Evolutionary conservation across 1,140 invertebrate species (phyloP), one percentile per base, ranked within the genome.

Genomic region (Dreissena polymorpha): DNA sequence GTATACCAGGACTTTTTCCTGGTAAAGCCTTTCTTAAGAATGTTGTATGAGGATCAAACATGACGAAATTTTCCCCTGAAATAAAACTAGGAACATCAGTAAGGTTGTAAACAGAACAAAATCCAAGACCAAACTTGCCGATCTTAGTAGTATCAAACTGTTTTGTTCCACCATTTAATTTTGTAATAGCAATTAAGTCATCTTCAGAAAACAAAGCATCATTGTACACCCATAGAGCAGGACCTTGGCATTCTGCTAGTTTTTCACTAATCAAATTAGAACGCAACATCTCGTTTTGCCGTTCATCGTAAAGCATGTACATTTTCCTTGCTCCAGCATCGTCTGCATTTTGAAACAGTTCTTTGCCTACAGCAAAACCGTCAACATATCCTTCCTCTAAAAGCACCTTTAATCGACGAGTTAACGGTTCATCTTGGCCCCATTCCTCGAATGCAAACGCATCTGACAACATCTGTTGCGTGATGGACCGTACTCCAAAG

Each of bases 271-370:
- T 64, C 23, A 91, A 80, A 50, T 85, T 85, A 16, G 85, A 76
- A 65, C 76, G 77, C 0, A 60, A 50, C 72, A 89, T 68, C 8
- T 67, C 85, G 83, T 68, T 81, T 70, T 16, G 55, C 71, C 89
- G 68, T 80, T 91, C 90, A 67, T 90, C 91, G 51, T 88, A 90
- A 0, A 92, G 92, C 85, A 94, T 94, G 14, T 85, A 85, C 7
- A 92, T 85, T 86, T 93, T 92, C 25, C 90, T 92, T 16, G 93
- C 92, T 64, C 94, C 94, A 72, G 91, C 92, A 90, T 93, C 91
- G 83, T 91, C 90, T 65, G 89, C 90, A 88, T 92, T 92, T 83
- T 92, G 91, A 65, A 92, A 85, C 18, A 91, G 70, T 80, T 92
- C 91, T 81, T 92, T 91, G n/a, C 87, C 86, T 12, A 91, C 85